Evolutionary conservation across 2,113 vertebrate species (phyloP).

Genomic region (Ginglymostoma cirratum): DNA sequence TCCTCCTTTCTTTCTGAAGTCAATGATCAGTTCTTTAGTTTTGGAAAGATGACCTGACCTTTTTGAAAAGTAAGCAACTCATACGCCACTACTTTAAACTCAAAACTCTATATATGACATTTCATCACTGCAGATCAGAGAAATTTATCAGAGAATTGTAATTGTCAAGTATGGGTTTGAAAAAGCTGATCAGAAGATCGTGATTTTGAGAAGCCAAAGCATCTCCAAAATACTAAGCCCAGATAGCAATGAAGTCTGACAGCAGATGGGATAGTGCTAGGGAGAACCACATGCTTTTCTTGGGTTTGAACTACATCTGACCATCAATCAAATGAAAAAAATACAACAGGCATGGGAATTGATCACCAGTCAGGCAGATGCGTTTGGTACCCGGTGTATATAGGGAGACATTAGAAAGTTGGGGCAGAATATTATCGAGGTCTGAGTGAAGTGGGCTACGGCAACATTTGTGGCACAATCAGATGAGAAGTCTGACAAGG

Average conservation of each 20-base stretch:
- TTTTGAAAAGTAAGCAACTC: no score
- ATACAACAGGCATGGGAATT: not conserved
- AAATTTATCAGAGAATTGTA: not conserved
- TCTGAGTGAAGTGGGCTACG: no score
- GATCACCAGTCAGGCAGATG: not conserved
- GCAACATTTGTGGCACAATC: no score
- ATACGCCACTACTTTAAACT: no score
- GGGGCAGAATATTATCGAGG: no score
- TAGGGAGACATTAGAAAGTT: not conserved
- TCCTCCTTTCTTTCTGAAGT: no score
- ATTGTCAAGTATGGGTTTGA: not conserved
- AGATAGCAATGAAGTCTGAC: not conserved
- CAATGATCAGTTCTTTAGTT: no score
- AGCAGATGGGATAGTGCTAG: not conserved
- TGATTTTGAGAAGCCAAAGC: no score
- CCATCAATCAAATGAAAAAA: not conserved
- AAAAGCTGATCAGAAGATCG: not conserved
- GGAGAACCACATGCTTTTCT: not conserved
- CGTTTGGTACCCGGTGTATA: not conserved
- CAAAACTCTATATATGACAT: no score
- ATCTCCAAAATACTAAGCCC: not conserved
- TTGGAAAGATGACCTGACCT: no score
- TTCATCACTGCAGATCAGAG: not conserved
- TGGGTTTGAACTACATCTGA: not conserved
- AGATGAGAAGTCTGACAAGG: no score